Conservation (phyloP, 1,140 invertebrate genomes). For the Oncopeltus fasciatus region DNA sequence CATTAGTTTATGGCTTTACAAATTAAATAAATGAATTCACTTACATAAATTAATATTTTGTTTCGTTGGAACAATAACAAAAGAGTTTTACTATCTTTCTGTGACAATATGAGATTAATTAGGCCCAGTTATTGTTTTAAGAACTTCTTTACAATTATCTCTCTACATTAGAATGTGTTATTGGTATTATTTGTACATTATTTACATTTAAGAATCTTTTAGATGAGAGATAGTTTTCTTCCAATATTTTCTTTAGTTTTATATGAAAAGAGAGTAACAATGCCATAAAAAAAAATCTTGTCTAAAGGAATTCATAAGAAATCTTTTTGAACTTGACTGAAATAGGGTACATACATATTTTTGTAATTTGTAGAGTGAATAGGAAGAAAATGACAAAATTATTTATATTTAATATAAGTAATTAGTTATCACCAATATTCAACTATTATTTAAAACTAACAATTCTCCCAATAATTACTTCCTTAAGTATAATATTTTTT, state of each 20-base stretch:
- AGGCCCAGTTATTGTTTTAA: too few relatives aligned
- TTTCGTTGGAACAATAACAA: too few relatives aligned
- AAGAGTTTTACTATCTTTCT: too few relatives aligned
- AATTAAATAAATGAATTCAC: too few relatives aligned
- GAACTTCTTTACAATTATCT: too few relatives aligned
- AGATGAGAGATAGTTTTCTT: background rate
- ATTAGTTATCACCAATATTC: background rate
- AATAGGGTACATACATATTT: constrained; percentile 2
- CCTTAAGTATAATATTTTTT: background rate
- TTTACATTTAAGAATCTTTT: background rate
- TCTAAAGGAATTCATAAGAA: background rate
- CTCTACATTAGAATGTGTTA: background rate
- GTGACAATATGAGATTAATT: too few relatives aligned
- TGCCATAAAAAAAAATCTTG: background rate
- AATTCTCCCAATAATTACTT: too few relatives aligned
- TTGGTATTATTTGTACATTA: background rate
- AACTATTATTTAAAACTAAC: background rate
- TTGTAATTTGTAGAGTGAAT: background rate
- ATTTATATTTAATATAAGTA: background rate
- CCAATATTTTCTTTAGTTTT: background rate
- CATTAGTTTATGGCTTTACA: too few relatives aligned
- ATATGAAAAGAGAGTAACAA: background rate
- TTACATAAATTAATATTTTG: too few relatives aligned
- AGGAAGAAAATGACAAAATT: background rate
- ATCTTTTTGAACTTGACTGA: constrained; percentile 3